Evolutionary conservation across 2,113 vertebrate species (phyloP), one percentile per base, ranked within the genome.

Genomic region (Etia nguti): DNA sequence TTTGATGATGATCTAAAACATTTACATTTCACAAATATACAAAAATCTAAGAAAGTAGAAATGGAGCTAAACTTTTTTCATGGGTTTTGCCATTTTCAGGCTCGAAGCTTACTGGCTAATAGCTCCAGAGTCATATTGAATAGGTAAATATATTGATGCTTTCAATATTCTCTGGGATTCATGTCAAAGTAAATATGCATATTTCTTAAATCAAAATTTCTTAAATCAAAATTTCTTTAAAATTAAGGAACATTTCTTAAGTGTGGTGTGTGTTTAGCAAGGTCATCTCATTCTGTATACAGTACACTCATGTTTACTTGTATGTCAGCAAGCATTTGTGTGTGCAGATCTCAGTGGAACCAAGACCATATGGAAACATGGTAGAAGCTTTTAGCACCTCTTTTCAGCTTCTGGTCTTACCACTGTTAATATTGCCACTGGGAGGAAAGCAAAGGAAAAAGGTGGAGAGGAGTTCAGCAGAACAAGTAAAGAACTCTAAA

Each of bases 381-480:
- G 26, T n/a, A 22, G 93, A 94, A 55, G 92, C 92, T 96, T 94
- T 95, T 95, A 92, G 91, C 94, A 92, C 93, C 89, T 93, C 91
- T 92, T 95, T n/a, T 24, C 90, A 90, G 90, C 93, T 93, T 86
- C 87, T 94, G 94, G 54, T 92, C 84, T 90, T 73, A 90, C 68
- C 87, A 36, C 88, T 83, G 48, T 75, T 89, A 83, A 85, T 81
- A 26, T 59, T 92, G 84, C 93, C 87, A 3, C 57, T n/a, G 91
- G 93, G 93, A 93, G 65, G 85, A 29, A 31, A 10, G 38, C 16
- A 10, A 41, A 80, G 55, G 77, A 70, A n/a, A 80, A 80, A 81
- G 57, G 59, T 38, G 81, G 26, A 26, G 55, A 26, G 86, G 55
- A 81, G 34, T 20, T 88, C 83, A 65, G 54, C 52, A 36, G 50